phyloP scores from a whole-genome alignment of 2,113 vertebrate genomes.

The Pterophyllum scalare region DNA sequence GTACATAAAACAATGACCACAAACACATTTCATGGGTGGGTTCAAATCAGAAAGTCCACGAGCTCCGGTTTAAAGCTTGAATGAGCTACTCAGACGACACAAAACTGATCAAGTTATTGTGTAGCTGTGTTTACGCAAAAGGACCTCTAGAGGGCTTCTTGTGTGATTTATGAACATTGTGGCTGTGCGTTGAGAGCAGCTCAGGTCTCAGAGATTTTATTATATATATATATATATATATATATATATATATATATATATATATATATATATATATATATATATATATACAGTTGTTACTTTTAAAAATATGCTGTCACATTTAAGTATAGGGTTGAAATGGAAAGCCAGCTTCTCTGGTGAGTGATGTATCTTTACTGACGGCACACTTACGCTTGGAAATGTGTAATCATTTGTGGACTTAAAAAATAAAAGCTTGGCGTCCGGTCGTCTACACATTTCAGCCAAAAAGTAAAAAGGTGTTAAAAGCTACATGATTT shows the following conservation, averaged over 20 bases:
- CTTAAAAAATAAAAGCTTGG: neutral
- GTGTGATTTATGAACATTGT: neutral
- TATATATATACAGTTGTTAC: neutral
- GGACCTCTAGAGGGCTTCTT: neutral
- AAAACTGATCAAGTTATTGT: neutral
- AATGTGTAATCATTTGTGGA: neutral
- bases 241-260: too few relatives aligned
- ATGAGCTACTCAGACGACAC: neutral
- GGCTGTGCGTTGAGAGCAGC: neutral
- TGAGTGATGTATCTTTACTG: too few relatives aligned
- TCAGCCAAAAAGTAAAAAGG: neutral
- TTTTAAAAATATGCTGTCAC: neutral
- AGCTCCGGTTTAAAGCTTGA: neutral
- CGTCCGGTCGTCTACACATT: neutral
- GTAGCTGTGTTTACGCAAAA: neutral
- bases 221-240: neutral
- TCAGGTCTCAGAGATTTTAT: too few relatives aligned
- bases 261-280: too few relatives aligned
- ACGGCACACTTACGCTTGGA: too few relatives aligned
- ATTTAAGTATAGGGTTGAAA: neutral
- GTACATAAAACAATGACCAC: neutral
- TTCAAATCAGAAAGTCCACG: too few relatives aligned
- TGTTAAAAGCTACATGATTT: neutral
- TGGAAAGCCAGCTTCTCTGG: neutral
- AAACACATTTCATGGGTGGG: neutral